Evolutionary conservation across 2,888 invertebrate species (phyloP).

Genomic region (Drosophila mimica): DNA sequence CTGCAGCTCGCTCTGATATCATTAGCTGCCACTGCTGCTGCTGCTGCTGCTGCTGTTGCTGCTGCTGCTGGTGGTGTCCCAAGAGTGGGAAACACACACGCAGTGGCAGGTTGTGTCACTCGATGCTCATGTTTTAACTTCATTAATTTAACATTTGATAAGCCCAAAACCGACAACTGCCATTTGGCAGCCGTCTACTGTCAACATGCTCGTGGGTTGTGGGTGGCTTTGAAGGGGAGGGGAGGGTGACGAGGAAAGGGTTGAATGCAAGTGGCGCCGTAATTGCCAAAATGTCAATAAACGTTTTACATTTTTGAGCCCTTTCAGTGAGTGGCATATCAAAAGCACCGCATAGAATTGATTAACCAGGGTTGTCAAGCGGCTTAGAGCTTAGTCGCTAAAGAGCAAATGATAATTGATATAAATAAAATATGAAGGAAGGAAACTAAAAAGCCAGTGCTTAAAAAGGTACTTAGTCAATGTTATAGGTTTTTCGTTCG

Average conservation of each 20-base stretch:
- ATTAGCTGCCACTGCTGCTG: conserved; percentile 52
- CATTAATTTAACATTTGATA: conserved; percentile 80
- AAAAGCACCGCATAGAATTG: conserved; percentile 60
- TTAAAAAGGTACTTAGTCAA: not conserved
- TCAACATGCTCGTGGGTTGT: not conserved
- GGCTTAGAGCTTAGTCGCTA: not conserved
- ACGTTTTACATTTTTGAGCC: conserved; percentile 49
- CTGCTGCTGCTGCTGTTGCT: conserved; percentile 21
- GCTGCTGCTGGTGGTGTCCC: conserved; percentile 16
- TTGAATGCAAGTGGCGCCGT: conserved; percentile 38
- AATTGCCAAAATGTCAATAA: conserved; percentile 67
- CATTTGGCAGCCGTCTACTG: conserved; percentile 47
- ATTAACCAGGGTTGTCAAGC: conserved; percentile 63
- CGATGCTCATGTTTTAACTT: conserved; percentile 61
- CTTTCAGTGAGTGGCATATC: conserved; percentile 31
- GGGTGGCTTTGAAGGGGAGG: not conserved
- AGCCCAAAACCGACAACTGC: conserved; percentile 44
- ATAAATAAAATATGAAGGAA: not conserved
- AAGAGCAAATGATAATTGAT: not conserved
- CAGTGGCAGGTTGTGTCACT: conserved; percentile 44
- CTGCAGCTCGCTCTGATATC: conserved; percentile 53
- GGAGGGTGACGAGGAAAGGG: not conserved
- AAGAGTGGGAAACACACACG: conserved; percentile 18
- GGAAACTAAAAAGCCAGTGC: not conserved
- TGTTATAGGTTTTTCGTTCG: not conserved